Evolutionary conservation across 1,140 invertebrate species (phyloP).

Genomic region (Tribolium madens): DNA sequence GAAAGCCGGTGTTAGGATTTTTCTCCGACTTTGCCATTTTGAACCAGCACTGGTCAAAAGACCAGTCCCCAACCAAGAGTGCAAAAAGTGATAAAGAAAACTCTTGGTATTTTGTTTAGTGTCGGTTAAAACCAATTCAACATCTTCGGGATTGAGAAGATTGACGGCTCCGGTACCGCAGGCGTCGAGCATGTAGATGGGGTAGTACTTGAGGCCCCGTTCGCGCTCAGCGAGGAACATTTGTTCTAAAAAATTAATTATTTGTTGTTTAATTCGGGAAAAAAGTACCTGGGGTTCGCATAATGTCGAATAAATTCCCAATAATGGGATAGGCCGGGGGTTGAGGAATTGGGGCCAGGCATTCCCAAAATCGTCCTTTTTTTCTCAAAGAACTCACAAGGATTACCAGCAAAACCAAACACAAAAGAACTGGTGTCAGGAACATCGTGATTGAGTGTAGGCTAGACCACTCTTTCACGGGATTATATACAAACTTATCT

Average conservation of each 20-base stretch:
- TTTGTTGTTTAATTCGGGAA: background rate
- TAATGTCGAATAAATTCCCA: background rate
- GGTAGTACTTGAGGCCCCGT: background rate
- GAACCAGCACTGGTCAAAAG: slow-evolving; percentile 66
- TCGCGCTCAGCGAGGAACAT: background rate
- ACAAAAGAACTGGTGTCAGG: background rate
- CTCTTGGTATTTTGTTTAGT: slow-evolving; percentile 53
- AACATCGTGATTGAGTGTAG: background rate
- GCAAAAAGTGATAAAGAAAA: slow-evolving; percentile 74
- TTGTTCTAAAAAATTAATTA: background rate
- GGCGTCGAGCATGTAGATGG: slow-evolving; percentile 2
- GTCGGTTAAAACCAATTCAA: slow-evolving; percentile 47
- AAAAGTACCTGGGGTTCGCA: background rate
- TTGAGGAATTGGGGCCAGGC: background rate
- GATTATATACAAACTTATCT: background rate
- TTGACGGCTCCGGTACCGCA: background rate
- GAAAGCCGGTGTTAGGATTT: slow-evolving; percentile 84
- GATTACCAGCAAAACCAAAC: background rate
- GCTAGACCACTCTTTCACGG: background rate
- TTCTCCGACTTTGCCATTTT: slow-evolving; percentile 80
- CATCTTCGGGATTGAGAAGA: background rate
- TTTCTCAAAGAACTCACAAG: background rate
- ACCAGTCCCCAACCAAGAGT: slow-evolving; percentile 2
- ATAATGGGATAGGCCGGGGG: background rate
- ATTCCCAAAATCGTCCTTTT: background rate